Evolutionary conservation across 2,113 vertebrate species (phyloP), one percentile per base, ranked within the genome.

Genomic region (Caranx melampygus): DNA sequence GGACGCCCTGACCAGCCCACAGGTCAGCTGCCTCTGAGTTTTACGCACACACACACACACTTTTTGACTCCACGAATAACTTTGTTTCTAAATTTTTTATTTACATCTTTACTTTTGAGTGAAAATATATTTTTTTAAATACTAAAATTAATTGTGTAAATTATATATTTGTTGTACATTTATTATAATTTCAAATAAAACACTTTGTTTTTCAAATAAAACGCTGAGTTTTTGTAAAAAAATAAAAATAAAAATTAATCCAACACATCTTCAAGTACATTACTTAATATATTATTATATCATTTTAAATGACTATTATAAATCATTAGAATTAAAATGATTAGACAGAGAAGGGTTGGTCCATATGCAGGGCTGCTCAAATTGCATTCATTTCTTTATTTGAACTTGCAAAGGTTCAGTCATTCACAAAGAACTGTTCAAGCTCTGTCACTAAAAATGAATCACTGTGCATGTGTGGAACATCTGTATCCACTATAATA

Each of bases 1-100:
- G 82, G 75, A 70, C n/a, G 49, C 44, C 75, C 64, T 7, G 16
- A 13, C 34, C 87, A 90, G 69, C 59, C 79, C 26, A 73, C 82
- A 88, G 93, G 94, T 95, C 78, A 90, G 89, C 37, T 65, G 42
- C 52, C 68, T 4, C 66, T 73, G 21, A 34, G 31, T 42, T 76
- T 61, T 7, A 54, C 26, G 74, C 10, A 47, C 26, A 77, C 10
- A 47, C 31, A 55, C 8, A 49, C 31, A 65, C 54, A 34, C 9
- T 60, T 15, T n/a, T 14, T 61, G 49, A 69, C 3, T 34, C 44
- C 2, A 12, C 31, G 26, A 60, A 54, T 40, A 47, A 31, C 11
- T 49, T 70, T 67, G 12, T 51, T 59, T 47, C 13, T n/a, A 0
- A n/a, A 49, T 13, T 54, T 54, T 61, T 52, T 55, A 2, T 55